These are phyloP conservation scores for Chrysolophus pictus DNA, from an alignment of 2,797 vertebrate genomes.

Conservation along the genomic window DNA sequence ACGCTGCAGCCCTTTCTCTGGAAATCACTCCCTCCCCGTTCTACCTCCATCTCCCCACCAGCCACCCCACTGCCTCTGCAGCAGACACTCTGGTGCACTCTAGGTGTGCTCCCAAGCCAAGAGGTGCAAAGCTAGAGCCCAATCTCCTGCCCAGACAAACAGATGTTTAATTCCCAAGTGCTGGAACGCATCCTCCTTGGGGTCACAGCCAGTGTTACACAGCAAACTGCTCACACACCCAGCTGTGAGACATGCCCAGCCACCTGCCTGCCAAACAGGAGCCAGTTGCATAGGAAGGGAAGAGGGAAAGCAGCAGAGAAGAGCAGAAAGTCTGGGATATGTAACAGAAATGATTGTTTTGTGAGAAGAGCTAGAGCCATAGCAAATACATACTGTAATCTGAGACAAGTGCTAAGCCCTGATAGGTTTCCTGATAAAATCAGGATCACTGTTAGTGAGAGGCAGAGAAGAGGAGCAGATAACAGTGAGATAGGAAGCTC, in stretches of 20 bases:
- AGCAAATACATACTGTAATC: not conserved
- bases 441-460: not conserved
- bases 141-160: not conserved
- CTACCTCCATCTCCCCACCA: not conserved
- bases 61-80: not conserved
- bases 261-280: not conserved
- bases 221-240: slow-evolving; percentile 6
- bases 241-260: not conserved
- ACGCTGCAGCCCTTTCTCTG: not conserved
- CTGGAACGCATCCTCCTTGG: not conserved
- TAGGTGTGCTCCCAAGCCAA: not conserved
- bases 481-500: not conserved
- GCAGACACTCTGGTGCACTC: not conserved
- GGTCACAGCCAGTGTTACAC: not conserved
- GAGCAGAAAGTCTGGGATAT: not conserved
- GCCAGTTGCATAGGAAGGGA: not conserved
- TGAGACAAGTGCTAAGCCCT: not conserved
- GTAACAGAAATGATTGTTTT: not conserved
- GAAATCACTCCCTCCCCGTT: not conserved
- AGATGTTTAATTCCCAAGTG: not conserved
- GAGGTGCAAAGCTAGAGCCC: not conserved
- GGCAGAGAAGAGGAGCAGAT: not conserved
- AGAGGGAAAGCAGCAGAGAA: not conserved
- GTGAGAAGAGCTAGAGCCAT: not conserved
- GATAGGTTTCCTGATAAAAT: not conserved